Conservation (phyloP, 2,888 invertebrate species). For the Eugnorisma glareosa region DNA sequence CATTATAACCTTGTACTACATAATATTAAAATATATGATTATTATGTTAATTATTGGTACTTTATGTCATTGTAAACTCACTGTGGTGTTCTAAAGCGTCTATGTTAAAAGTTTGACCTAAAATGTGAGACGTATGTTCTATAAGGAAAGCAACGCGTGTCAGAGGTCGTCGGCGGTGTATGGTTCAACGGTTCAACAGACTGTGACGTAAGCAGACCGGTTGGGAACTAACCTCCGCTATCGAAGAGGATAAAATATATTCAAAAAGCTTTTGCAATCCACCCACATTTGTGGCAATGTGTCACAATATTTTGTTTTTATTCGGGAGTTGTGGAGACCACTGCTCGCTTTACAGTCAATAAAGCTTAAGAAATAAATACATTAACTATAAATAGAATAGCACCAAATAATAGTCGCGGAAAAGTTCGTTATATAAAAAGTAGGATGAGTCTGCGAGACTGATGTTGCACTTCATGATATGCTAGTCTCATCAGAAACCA, state of each 20-base stretch:
- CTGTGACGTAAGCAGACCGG: constrained; percentile 82
- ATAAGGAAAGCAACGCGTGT: constrained; percentile 79
- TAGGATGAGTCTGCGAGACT: constrained; percentile 9
- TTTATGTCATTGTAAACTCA: constrained; percentile 52
- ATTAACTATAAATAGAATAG: constrained; percentile 11
- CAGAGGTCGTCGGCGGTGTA: constrained; percentile 80
- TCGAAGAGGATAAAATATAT: constrained; percentile 69
- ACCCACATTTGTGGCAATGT: constrained; percentile 43
- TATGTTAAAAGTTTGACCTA: constrained; percentile 74
- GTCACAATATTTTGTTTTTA: constrained; percentile 7
- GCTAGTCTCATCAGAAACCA: constrained; percentile 83
- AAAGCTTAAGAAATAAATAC: neutral
- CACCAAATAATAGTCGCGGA: constrained; percentile 33
- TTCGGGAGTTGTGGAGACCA: neutral
- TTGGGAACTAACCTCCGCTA: constrained; percentile 69
- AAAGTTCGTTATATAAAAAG: constrained; percentile 33
- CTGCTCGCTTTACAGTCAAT: neutral
- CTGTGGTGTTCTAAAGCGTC: constrained; percentile 50
- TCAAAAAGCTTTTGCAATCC: constrained; percentile 72
- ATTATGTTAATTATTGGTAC: constrained; percentile 64
- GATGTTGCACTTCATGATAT: constrained; percentile 43
- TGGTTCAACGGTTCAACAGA: constrained; percentile 82
- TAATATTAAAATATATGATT: constrained; percentile 62
- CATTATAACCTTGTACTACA: constrained; percentile 77
- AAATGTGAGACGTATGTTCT: constrained; percentile 72